Conservation (phyloP, 2,113 vertebrate genomes). For the Oostethus manadensis region DNA sequence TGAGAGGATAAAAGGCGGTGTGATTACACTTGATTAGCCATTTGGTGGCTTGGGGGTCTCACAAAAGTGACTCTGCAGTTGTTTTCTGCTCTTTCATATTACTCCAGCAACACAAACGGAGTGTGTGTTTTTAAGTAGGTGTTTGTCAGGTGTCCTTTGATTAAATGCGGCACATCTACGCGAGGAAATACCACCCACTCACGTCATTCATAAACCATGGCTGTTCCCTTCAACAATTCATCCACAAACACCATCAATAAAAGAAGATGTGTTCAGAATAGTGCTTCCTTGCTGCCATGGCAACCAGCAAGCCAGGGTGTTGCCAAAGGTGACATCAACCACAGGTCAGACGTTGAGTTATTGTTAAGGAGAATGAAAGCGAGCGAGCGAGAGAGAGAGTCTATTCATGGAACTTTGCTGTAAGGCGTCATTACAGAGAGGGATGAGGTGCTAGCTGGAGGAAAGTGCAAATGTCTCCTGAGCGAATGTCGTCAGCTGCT, state of each 20-base stretch:
- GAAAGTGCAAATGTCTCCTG: conserved; percentile 35
- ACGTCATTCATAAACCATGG: no score
- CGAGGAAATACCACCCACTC: no score
- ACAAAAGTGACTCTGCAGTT: background rate
- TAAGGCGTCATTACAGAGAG: conserved; percentile 47
- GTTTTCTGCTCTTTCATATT: no score
- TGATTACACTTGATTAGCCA: background rate
- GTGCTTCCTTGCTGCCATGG: conserved; percentile 44
- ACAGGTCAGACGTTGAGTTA: conserved; percentile 47
- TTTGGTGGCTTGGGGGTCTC: background rate
- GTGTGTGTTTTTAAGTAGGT: no score
- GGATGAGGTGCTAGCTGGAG: conserved; percentile 37
- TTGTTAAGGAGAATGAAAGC: conserved; percentile 20
- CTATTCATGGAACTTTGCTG: conserved; percentile 44
- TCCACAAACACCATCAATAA: conserved; percentile 24
- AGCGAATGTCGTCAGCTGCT: conserved; percentile 31
- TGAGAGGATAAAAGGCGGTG: background rate
- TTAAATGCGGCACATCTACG: no score
- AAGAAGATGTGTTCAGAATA: conserved; percentile 12
- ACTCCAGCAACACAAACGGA: no score
- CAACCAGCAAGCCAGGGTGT: conserved; percentile 49
- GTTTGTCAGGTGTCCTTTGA: no score
- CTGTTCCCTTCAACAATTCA: conserved; percentile 17
- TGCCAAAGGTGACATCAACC: conserved; percentile 42
- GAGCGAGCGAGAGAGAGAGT: conserved; percentile 14